Evolutionary conservation across 2,888 invertebrate species (phyloP).

Genomic region (Agrochola macilenta): DNA sequence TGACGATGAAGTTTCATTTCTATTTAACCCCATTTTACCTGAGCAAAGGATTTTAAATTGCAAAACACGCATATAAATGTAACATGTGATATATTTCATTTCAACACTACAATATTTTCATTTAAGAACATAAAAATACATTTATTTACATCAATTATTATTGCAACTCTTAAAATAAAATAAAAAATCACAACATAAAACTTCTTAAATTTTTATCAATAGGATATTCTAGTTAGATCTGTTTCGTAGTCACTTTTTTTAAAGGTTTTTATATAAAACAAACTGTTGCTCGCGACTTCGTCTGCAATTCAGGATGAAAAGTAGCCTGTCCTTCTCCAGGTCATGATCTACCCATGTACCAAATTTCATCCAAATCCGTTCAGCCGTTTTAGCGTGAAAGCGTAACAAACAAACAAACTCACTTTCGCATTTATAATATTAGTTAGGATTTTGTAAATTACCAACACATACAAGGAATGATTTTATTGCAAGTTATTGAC

Average conservation of each 20-base stretch:
- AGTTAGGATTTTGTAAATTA: conserved; percentile 27
- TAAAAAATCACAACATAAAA: conserved; percentile 81
- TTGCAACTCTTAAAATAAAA: conserved; percentile 78
- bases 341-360: no score
- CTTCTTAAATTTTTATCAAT: conserved; percentile 54
- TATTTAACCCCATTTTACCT: conserved; percentile 2
- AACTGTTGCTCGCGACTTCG: no score
- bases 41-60: background rate
- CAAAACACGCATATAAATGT: conserved; percentile 66
- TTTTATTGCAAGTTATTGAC: conserved; percentile 25
- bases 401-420: no score
- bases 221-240: conserved; percentile 62
- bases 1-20: conserved; percentile 81
- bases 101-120: conserved; percentile 82
- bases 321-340: no score
- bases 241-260: conserved; percentile 35
- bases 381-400: no score
- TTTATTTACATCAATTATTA: conserved; percentile 81
- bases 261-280: background rate
- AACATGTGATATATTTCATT: conserved; percentile 87
- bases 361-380: no score
- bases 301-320: no score
- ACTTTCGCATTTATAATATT: no score
- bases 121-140: conserved; percentile 78
- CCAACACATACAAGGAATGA: conserved; percentile 50